Percentiles rank a stretch among this genome's conserved stretches.
phyloP scores from a whole-genome alignment of 1,140 invertebrate genomes.

The Bradynema listronoti region DNA sequence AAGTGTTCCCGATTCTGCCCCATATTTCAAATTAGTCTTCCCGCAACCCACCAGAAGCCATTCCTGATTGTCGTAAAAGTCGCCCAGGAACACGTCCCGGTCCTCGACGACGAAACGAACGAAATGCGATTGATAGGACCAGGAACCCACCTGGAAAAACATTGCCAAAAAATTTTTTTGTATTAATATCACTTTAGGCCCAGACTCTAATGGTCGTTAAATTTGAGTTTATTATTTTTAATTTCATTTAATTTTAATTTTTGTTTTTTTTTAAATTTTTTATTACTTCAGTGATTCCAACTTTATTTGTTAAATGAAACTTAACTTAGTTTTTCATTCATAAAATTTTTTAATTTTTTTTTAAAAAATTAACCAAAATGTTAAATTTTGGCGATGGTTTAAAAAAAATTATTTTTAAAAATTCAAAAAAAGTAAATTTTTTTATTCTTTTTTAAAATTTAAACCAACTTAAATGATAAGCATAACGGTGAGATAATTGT shows the following conservation, averaged over 20 bases:
- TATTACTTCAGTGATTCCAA: background rate
- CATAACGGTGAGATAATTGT: too few species aligned
- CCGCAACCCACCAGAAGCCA: slow-evolving; percentile 41
- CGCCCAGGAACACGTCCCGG: slow-evolving; percentile 51
- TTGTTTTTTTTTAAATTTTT: background rate
- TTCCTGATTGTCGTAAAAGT: slow-evolving; percentile 57
- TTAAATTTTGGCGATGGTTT: too few species aligned
- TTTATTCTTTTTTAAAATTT: too few species aligned
- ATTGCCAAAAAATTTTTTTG: too few species aligned
- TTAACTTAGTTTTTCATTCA: background rate
- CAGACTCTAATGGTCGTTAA: background rate
- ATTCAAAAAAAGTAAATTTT: too few species aligned
- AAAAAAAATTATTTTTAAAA: too few species aligned
- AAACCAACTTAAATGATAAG: too few species aligned
- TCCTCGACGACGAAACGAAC: slow-evolving; percentile 50
- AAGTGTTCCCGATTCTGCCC: background rate
- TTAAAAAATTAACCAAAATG: too few species aligned
- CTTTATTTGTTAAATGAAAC: too few species aligned
- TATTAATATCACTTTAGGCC: too few species aligned
- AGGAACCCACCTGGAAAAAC: slow-evolving; percentile 48
- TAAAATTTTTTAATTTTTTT: background rate
- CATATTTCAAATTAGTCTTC: background rate
- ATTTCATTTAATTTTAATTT: background rate
- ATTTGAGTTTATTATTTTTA: background rate
- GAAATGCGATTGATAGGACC: slow-evolving; percentile 55